Percentiles rank a stretch among this genome's conserved stretches.
Evolutionary conservation across 2,888 invertebrate species (phyloP).

Genomic region (Drosophila basisetae): DNA sequence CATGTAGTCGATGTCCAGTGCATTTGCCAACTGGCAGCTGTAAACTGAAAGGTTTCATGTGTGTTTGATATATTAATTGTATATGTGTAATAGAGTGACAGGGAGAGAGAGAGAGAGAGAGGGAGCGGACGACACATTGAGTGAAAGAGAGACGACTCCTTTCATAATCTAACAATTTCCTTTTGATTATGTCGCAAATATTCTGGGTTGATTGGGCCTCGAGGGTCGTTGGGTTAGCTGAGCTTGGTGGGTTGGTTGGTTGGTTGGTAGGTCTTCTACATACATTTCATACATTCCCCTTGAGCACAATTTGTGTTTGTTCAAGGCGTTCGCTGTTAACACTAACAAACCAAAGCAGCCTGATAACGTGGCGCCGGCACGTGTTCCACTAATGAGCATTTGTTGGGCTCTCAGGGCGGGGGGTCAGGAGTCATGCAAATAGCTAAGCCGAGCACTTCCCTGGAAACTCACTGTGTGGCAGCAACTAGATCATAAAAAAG

Average conservation of each 20-base stretch:
- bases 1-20: slow-evolving; percentile 6
- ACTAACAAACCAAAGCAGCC: slow-evolving; percentile 34
- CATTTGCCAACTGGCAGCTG: slow-evolving; percentile 17
- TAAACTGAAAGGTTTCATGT: slow-evolving; percentile 17
- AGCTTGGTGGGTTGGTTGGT: not conserved
- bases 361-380: slow-evolving; percentile 60
- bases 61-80: slow-evolving; percentile 47
- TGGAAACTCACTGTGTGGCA: slow-evolving; percentile 48
- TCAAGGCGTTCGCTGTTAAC: slow-evolving; percentile 51
- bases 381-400: slow-evolving; percentile 67
- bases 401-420: slow-evolving; percentile 26
- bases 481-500: slow-evolving; percentile 56
- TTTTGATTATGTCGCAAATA: slow-evolving; percentile 34
- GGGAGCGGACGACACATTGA: not conserved
- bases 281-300: slow-evolving; percentile 21
- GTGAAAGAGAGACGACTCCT: slow-evolving; percentile 1
- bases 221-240: not conserved
- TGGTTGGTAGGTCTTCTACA: not conserved
- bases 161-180: slow-evolving; percentile 18
- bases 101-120: not conserved
- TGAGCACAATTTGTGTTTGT: slow-evolving; percentile 60
- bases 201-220: slow-evolving; percentile 15
- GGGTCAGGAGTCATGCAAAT: slow-evolving; percentile 46
- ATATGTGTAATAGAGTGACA: not conserved
- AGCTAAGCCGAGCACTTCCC: slow-evolving; percentile 14